These are phyloP conservation scores for Augochlorella aurata DNA, from an alignment of 2,888 invertebrate genomes.

Conservation along the genomic window DNA sequence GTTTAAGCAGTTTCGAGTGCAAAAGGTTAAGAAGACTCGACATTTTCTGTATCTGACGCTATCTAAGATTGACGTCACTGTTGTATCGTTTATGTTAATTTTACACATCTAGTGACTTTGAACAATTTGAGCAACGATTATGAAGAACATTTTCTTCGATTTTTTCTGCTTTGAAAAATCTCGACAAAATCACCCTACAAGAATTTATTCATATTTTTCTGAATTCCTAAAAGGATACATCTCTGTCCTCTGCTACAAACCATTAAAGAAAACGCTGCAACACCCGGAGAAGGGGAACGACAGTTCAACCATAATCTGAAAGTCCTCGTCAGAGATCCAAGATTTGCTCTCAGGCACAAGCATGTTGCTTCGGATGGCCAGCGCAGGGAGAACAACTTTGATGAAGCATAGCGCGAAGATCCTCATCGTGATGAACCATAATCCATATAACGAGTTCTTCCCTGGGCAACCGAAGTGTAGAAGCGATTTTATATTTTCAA, in stretches of 20 bases:
- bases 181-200: too few species aligned
- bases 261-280: conserved; percentile 69
- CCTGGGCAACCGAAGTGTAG: neutral
- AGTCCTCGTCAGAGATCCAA: conserved; percentile 68
- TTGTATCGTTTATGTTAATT: too few species aligned
- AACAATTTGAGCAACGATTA: too few species aligned
- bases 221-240: neutral
- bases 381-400: neutral
- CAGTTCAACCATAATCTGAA: conserved; percentile 59
- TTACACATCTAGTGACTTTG: too few species aligned
- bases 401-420: neutral
- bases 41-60: too few species aligned
- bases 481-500: too few species aligned
- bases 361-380: conserved; percentile 42
- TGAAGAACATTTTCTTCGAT: too few species aligned
- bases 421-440: conserved; percentile 15
- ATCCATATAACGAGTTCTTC: neutral
- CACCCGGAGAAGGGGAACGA: conserved; percentile 67
- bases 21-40: too few species aligned
- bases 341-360: conserved; percentile 24
- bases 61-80: too few species aligned
- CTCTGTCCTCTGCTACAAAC: conserved; percentile 31
- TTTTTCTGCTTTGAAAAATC: too few species aligned
- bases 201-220: too few species aligned
- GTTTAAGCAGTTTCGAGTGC: too few species aligned